A percentile compares a stretch with the other conserved stretches of the same genome.
Evolutionary conservation across 2,888 invertebrate genomes (phyloP).

Genomic region (Hetaerina titia): DNA sequence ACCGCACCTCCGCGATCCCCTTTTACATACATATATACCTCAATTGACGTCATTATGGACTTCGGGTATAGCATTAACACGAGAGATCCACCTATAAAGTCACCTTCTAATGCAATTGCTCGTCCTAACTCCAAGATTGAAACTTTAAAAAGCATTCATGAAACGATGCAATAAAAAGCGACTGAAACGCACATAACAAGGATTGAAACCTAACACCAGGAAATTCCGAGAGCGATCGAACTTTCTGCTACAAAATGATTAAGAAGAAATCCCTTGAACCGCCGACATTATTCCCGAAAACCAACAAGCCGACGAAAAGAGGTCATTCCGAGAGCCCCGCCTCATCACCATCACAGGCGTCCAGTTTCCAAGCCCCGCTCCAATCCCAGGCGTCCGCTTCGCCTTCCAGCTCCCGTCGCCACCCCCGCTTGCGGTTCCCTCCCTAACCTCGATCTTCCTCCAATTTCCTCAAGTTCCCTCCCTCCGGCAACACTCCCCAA

Average conservation of each 20-base stretch:
- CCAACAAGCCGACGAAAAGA: conserved; percentile 2
- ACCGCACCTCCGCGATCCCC: too few species aligned
- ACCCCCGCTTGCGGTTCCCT: background rate
- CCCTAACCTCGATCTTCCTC: conserved; percentile 40
- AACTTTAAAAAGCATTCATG: too few species aligned
- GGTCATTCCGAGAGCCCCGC: conserved; percentile 5
- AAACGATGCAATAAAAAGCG: too few species aligned
- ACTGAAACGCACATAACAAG: background rate
- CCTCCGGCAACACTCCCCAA: background rate
- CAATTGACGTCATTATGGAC: too few species aligned
- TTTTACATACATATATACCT: too few species aligned
- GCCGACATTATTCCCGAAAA: background rate
- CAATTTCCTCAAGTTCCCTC: conserved; percentile 28
- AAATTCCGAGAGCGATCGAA: background rate
- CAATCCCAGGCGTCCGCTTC: background rate
- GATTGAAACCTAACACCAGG: background rate
- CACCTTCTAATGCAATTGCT: too few species aligned
- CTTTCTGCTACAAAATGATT: background rate
- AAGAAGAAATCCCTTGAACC: background rate
- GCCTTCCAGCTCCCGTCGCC: background rate
- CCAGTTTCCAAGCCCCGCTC: background rate
- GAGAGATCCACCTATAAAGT: too few species aligned
- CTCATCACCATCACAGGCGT: conserved; percentile 27
- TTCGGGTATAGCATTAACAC: too few species aligned
- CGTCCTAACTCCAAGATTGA: too few species aligned